Evolutionary conservation across 2,888 invertebrate genomes (phyloP).

Genomic region (Anoplius nigerrimus): DNA sequence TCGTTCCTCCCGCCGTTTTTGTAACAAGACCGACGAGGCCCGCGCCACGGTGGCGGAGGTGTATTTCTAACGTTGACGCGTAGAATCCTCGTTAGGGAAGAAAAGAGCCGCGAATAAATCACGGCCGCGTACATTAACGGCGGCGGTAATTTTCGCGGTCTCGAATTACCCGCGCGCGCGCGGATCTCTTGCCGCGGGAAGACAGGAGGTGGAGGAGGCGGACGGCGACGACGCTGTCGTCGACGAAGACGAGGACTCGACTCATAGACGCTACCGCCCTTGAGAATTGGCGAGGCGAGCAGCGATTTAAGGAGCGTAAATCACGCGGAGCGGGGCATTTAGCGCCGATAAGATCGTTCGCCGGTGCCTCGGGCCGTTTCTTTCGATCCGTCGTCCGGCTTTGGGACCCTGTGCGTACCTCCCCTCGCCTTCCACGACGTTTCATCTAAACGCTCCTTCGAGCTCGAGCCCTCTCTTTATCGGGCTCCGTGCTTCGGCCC

Average conservation of each 20-base stretch:
- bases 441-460: no score
- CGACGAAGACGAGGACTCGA: no score
- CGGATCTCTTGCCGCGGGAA: no score
- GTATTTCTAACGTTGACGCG: slow-evolving; percentile 33
- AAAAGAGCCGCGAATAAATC: slow-evolving; percentile 32
- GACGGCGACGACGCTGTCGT: neutral
- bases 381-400: no score
- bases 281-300: slow-evolving; percentile 16
- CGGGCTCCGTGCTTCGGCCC: no score
- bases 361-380: neutral
- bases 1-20: neutral
- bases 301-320: slow-evolving; percentile 29
- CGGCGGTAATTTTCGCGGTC: slow-evolving; percentile 35
- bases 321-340: slow-evolving; percentile 11
- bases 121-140: slow-evolving; percentile 28
- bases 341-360: slow-evolving; percentile 7
- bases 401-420: no score
- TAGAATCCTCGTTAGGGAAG: slow-evolving; percentile 32
- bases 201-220: neutral
- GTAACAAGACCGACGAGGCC: neutral
- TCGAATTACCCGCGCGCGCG: slow-evolving; percentile 24
- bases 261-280: slow-evolving; percentile 15
- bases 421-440: no score
- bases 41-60: slow-evolving; percentile 11
- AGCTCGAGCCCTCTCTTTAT: no score